These are phyloP conservation scores for Trissolcus basalis DNA, from an alignment of 1,140 invertebrate species.

Conservation along the genomic window DNA sequence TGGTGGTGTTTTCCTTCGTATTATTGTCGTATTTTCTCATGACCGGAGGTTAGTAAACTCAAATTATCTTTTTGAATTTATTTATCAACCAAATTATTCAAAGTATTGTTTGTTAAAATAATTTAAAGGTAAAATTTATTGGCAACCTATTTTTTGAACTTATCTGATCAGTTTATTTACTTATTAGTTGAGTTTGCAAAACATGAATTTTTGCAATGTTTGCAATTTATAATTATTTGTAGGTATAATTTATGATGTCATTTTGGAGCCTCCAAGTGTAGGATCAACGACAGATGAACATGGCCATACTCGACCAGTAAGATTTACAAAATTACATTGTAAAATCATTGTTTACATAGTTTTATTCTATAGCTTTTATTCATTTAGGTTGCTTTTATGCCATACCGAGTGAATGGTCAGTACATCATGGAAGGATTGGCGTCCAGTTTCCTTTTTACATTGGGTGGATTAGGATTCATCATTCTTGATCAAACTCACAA, in stretches of 20 bases:
- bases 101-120: no score
- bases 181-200: slow-evolving; percentile 5
- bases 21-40: slow-evolving; percentile 97
- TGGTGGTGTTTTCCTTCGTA: slow-evolving; percentile 93
- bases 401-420: slow-evolving; percentile 97
- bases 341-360: slow-evolving; percentile 1
- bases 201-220: slow-evolving; percentile 9
- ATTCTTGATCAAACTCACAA: slow-evolving; percentile 96
- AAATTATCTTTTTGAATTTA: no score
- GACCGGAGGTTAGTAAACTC: slow-evolving; percentile 88
- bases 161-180: no score
- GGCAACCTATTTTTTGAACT: no score
- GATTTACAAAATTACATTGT: slow-evolving; percentile 42
- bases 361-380: slow-evolving; percentile 1
- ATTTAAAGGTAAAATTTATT: no score
- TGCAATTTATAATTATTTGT: slow-evolving; percentile 60
- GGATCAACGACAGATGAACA: slow-evolving; percentile 98
- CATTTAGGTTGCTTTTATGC: slow-evolving; percentile 95
- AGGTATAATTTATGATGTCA: slow-evolving; percentile 99
- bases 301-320: slow-evolving; percentile 93
- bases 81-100: no score
- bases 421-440: slow-evolving; percentile 99
- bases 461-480: slow-evolving; percentile 97
- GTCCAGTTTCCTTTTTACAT: slow-evolving; percentile 96
- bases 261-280: slow-evolving; percentile 98